Evolutionary conservation across 2,113 vertebrate genomes (phyloP).

Genomic region (Riparia riparia): DNA sequence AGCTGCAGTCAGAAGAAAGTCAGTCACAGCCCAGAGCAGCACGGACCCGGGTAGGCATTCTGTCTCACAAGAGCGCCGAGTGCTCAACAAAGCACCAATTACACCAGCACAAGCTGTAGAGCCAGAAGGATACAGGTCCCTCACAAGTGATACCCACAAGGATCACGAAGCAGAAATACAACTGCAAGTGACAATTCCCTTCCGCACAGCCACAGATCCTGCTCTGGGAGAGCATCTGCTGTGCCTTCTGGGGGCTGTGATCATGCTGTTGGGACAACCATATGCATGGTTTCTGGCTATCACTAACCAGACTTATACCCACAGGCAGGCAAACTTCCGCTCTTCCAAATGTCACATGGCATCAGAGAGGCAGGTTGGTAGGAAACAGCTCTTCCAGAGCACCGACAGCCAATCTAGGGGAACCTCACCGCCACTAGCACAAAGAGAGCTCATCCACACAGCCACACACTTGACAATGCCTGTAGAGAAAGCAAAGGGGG

Average conservation of each 20-base stretch:
- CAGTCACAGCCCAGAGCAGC: not conserved
- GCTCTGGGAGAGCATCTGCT: not conserved
- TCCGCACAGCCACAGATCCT: rapidly evolving
- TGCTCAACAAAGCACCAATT: rapidly evolving
- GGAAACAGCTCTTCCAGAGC: not conserved
- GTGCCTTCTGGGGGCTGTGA: not conserved
- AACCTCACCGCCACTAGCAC: not conserved
- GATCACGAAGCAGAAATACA: not conserved
- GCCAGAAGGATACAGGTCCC: not conserved
- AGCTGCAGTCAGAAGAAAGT: not conserved
- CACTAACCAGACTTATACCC: rapidly evolving
- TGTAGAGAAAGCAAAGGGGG: not conserved
- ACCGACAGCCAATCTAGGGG: rapidly evolving
- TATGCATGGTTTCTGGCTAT: rapidly evolving
- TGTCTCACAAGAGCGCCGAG: not conserved
- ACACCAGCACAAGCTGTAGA: not conserved
- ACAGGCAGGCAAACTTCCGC: rapidly evolving
- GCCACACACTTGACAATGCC: too few relatives aligned
- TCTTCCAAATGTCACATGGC: rapidly evolving
- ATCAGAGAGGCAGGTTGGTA: not conserved
- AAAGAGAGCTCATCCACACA: not conserved
- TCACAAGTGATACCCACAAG: rapidly evolving
- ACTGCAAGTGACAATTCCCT: not conserved
- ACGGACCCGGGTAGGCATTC: rapidly evolving
- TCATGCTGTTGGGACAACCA: not conserved